phyloP scores from a whole-genome alignment of 2,113 vertebrate species.

The Mobula birostris region DNA sequence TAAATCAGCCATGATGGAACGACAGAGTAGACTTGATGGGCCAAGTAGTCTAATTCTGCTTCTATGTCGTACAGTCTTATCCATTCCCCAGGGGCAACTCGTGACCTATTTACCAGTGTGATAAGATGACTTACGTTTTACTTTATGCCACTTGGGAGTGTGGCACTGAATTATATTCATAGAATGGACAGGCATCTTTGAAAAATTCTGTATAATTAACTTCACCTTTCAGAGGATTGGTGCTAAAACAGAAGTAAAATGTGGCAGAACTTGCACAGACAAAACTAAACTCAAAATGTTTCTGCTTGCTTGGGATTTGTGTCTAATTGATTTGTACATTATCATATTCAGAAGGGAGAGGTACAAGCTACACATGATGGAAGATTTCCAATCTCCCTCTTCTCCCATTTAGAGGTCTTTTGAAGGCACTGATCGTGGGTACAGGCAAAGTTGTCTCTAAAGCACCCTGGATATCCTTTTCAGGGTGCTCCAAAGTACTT shows the following conservation, averaged over 20 bases:
- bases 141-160: neutral
- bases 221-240: neutral
- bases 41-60: too few species aligned
- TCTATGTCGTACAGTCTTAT: too few species aligned
- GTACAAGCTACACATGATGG: neutral
- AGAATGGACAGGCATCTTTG: neutral
- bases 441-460: too few species aligned
- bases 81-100: neutral
- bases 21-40: too few species aligned
- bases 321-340: neutral
- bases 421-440: neutral
- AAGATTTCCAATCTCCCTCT: neutral
- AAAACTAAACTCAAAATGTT: neutral
- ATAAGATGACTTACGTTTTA: neutral
- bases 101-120: neutral
- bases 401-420: neutral
- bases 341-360: neutral
- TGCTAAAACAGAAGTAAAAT: neutral
- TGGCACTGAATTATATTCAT: neutral
- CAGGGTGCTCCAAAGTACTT: too few species aligned
- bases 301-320: neutral
- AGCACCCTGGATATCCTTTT: too few species aligned
- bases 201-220: neutral
- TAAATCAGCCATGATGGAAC: too few species aligned
- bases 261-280: neutral